phyloP scores from a whole-genome alignment of 2,113 vertebrate genomes.

The Balaeniceps rex region DNA sequence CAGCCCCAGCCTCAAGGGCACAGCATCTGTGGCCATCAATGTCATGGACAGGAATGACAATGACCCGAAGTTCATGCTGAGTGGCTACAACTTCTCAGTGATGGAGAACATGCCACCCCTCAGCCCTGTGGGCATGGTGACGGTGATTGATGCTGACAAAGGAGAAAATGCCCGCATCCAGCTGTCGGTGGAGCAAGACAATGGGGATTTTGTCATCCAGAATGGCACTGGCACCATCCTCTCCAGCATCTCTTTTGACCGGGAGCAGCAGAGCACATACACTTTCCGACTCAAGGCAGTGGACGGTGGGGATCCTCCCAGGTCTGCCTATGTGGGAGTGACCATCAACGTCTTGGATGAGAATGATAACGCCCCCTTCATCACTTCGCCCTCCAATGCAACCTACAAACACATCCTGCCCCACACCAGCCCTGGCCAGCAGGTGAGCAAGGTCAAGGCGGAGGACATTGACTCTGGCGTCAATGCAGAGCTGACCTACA shows the following conservation, averaged over 20 bases:
- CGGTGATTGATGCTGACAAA: conserved; percentile 90
- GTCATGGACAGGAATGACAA: conserved; percentile 96
- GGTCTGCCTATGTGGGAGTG: conserved; percentile 92
- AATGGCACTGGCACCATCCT: conserved; percentile 95
- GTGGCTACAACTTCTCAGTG: conserved; percentile 95
- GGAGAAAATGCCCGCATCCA: conserved; percentile 88
- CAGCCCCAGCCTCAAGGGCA: conserved; percentile 89
- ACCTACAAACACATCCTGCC: conserved; percentile 88
- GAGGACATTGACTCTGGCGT: conserved; percentile 91
- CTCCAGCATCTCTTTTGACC: conserved; percentile 94
- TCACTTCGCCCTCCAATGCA: conserved; percentile 92
- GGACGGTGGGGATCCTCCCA: conserved; percentile 87
- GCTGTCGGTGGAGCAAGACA: conserved; percentile 92
- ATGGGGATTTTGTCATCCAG: conserved; percentile 95
- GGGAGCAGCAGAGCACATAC: conserved; percentile 95
- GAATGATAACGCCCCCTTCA: conserved; percentile 94
- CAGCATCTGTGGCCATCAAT: conserved; percentile 87
- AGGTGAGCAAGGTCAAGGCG: conserved; percentile 88
- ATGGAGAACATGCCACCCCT: conserved; percentile 92
- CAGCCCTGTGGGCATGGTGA: conserved; percentile 96
- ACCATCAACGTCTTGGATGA: conserved; percentile 97
- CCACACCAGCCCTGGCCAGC: conserved; percentile 81
- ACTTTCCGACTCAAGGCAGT: conserved; percentile 94
- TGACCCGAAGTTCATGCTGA: conserved; percentile 96
- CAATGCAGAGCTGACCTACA: conserved; percentile 87